Base-by-base conservation (phyloP, 2,888 invertebrate species). In the Cerastoderma edule region DNA sequence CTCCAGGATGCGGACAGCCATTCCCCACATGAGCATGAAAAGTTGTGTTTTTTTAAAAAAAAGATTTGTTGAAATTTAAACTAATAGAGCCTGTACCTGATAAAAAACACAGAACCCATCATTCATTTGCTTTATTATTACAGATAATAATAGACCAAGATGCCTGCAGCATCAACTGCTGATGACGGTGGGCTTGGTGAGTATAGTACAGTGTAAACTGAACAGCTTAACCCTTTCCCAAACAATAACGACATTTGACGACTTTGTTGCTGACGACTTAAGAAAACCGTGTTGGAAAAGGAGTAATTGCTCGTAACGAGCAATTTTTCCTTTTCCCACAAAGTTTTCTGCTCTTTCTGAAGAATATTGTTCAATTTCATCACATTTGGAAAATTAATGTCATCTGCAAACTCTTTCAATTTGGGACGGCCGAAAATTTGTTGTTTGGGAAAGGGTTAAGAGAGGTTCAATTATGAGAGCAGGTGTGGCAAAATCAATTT, bases 101-200 rank as follows among this genome's bases (percentile, higher is more conserved):
- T 54, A 8, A 4, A 27, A 27, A 27, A n/a, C 5, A 27, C 22
- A 27, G 24, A 8, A 27, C 19, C 5, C 28, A 27, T 5, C 5
- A 27, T 6, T 5, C 24, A 27, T 4, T 4, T 27, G 6, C 28
- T 54, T 28, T 30, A n/a, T 32, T 2, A 44, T 39, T 39, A 24
- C 64, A 24, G 39, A 13, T 16, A 46, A 16, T 19, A 4, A 44
- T 24, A n/a, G 10, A 30, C 54, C 57, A 80, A 64, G 66, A 85
- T 85, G 85, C 85, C 85, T n/a, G 84, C 84, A 46, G 84, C 85
- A 10, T 74, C 78, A 6, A 64, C 71, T 13, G 77, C 78, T 22
- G 69, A 69, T 4, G 82, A 80, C 28, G 57, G 76, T 6, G 77
- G 78, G 10, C 32, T 81, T 60, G 76, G 85, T 85, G 78, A 70